phyloP scores from a whole-genome alignment of 2,888 invertebrate genomes.

The Mellilla xanthometata region DNA sequence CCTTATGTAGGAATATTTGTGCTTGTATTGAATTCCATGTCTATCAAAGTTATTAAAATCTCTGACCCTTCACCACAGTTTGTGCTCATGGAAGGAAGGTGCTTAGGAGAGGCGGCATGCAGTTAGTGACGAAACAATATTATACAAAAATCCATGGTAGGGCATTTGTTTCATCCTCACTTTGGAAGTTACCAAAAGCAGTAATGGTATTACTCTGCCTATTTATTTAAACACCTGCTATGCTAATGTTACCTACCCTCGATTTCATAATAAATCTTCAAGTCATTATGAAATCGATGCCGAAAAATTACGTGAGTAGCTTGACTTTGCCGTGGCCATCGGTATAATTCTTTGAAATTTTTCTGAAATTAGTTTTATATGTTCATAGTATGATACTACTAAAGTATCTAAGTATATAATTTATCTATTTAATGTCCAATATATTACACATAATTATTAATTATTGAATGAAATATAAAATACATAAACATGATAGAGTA shows the following conservation, averaged over 20 bases:
- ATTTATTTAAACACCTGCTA: no score
- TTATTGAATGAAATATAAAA: no score
- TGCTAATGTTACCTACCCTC: no score
- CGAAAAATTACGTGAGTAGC: not conserved
- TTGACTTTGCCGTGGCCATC: constrained; percentile 3
- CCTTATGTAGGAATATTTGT: no score
- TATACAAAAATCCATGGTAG: constrained; percentile 42
- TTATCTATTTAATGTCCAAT: no score
- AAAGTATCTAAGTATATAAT: not conserved
- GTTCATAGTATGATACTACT: not conserved
- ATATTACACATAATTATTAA: no score
- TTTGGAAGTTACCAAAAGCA: no score
- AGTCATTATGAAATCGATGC: constrained; percentile 6
- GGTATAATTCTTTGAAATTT: not conserved
- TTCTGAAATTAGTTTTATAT: no score
- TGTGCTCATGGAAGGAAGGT: constrained; percentile 55
- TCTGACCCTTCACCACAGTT: constrained; percentile 49
- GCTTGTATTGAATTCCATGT: no score
- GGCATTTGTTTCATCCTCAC: constrained; percentile 1
- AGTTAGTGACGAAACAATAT: constrained; percentile 46
- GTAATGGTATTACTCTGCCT: no score
- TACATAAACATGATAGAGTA: not conserved
- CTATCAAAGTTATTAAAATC: no score
- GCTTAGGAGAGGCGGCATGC: constrained; percentile 61
- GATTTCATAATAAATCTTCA: constrained; percentile 1